Base-by-base conservation (phyloP, 2,797 vertebrate species). In the Sciurus vulgaris region DNA sequence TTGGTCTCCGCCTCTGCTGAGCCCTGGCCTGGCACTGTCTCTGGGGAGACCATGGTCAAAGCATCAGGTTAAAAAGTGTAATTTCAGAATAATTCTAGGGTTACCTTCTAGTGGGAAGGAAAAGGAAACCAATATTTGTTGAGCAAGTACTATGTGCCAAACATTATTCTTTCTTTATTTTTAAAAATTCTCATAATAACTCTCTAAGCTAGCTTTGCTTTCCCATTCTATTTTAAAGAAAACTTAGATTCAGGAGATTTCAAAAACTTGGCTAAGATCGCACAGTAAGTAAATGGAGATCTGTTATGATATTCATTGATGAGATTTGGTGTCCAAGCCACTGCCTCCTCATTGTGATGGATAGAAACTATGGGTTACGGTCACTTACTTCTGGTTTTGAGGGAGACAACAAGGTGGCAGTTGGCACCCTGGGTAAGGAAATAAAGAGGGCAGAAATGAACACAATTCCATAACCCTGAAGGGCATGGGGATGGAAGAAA, bases 331-430 rank as follows among this genome's bases (percentile, higher is more conserved):
- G 63, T 67, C 35, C 10, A 0, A 4, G 83, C 7, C 33, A 8
- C 47, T 38, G 33, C 33, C 69, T 17, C 41, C 47, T 91, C 54
- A 49, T 78, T 28, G 41, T 81, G 49, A 81, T 91, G 79, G 88
- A 70, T 67, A 51, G 56, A 59, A 81, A 69, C 65, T 28, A 41
- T 41, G 35, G 54, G 51, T 54, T 92, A 69, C 0, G 20, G 78
- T 84, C 88, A 41, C 22, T 94, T 96, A 74, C 63, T 92, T 96
- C 89, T 94, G 87, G 78, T 97, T 95, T 93, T 78, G 91, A 94
- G 47, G 24, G 88, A 93, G 49, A 83, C 28, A 49, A 74, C n/a
- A 77, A 95, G 77, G 78, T 18, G 51, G 73, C 47, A 79, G 56
- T 63, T 92, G 82, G 86, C 65, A 77, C 67, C 38, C 77, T 61